phyloP scores from a whole-genome alignment of 2,888 invertebrate species.

The Zonitis immaculata region DNA sequence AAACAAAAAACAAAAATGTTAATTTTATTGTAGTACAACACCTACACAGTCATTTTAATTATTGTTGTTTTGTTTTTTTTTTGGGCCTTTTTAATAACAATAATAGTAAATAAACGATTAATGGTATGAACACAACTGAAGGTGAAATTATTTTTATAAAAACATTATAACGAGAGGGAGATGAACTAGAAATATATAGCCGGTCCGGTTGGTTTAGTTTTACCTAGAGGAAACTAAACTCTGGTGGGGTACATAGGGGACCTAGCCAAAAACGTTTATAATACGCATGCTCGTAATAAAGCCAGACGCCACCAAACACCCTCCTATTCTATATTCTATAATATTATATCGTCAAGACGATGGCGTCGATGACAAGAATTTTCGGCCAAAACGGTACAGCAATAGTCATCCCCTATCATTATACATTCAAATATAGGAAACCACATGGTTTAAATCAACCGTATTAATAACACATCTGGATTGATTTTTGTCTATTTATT shows the following conservation, averaged over 20 bases:
- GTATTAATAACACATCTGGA: not conserved
- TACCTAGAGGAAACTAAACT: conserved; percentile 2
- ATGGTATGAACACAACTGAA: not conserved
- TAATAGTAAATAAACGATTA: not conserved
- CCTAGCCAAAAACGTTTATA: conserved; percentile 16
- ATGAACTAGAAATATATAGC: conserved; percentile 1
- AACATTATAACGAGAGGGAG: not conserved
- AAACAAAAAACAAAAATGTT: no score
- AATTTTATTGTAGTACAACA: conserved; percentile 12
- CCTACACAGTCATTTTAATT: conserved; percentile 9
- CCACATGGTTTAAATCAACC: not conserved
- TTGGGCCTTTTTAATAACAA: not conserved
- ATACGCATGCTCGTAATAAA: conserved; percentile 11
- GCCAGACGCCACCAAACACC: conserved; percentile 14
- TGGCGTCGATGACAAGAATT: conserved; percentile 1
- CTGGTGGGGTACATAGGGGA: conserved; percentile 14
- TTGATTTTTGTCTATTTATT: not conserved
- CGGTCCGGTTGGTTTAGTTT: conserved; percentile 1
- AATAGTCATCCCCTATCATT: not conserved
- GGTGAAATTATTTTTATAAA: not conserved
- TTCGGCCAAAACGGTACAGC: not conserved
- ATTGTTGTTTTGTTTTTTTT: conserved; percentile 3
- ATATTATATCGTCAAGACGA: conserved; percentile 1
- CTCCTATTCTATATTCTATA: no score
- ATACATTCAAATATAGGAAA: not conserved